Evolutionary conservation across 1,140 invertebrate genomes (phyloP).

Genomic region (Drosophila busckii): DNA sequence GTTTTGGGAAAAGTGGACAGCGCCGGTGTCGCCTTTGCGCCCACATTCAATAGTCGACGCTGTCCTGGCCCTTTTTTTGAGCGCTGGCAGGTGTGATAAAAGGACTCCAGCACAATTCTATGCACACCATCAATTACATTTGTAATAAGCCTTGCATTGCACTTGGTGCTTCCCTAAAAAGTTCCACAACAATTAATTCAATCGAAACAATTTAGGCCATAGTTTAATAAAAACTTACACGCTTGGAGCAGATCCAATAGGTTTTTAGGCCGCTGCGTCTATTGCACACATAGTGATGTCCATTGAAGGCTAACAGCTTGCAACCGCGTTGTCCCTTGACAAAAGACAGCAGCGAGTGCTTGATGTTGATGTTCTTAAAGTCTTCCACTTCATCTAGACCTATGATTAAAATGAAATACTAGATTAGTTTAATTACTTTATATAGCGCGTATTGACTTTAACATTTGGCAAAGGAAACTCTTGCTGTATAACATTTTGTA

Average conservation of each 20-base stretch:
- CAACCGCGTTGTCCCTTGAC: slow-evolving; percentile 68
- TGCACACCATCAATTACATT: slow-evolving; percentile 70
- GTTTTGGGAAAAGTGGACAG: slow-evolving; percentile 23
- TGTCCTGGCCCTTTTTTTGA: slow-evolving; percentile 56
- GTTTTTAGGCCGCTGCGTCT: slow-evolving; percentile 66
- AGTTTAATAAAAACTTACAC: slow-evolving; percentile 56
- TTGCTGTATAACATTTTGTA: not conserved
- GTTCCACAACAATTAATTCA: too few relatives aligned
- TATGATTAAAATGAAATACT: slow-evolving; percentile 14
- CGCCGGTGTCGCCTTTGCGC: slow-evolving; percentile 7
- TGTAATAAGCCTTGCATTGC: slow-evolving; percentile 74
- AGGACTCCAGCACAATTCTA: slow-evolving; percentile 68
- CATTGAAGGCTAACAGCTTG: slow-evolving; percentile 58
- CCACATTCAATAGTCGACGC: slow-evolving; percentile 11
- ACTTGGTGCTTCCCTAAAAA: slow-evolving; percentile 74
- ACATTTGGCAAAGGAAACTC: not conserved
- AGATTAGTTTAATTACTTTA: too few relatives aligned
- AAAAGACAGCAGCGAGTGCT: slow-evolving; percentile 59
- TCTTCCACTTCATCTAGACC: slow-evolving; percentile 35
- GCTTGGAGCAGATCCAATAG: slow-evolving; percentile 78
- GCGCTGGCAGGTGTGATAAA: slow-evolving; percentile 64
- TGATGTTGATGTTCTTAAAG: slow-evolving; percentile 29
- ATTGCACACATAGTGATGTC: slow-evolving; percentile 69
- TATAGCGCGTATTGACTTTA: not conserved
- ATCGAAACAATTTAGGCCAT: too few relatives aligned